phyloP scores from a whole-genome alignment of 2,113 vertebrate genomes.

The Apodemus speciosus region DNA sequence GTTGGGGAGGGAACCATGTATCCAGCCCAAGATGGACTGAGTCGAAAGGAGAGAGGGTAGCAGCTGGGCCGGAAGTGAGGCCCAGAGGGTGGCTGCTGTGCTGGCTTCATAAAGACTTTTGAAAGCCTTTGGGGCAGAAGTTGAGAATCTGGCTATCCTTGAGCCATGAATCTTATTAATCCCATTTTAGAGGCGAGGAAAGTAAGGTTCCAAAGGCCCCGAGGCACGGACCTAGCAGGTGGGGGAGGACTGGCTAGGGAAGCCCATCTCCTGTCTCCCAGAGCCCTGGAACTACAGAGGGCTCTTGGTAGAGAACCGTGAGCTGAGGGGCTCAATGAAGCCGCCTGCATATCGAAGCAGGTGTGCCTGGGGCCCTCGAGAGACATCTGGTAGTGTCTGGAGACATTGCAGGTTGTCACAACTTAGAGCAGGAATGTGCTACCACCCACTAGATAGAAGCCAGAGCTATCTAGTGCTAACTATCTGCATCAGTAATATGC shows the following conservation, averaged over 20 bases:
- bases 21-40: neutral
- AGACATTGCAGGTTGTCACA: neutral
- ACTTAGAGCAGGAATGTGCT: neutral
- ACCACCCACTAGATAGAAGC: neutral
- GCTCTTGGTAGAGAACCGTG: neutral
- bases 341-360: neutral
- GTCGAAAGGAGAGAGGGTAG: neutral
- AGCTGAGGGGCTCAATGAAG: neutral
- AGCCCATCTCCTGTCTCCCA: neutral
- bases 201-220: neutral
- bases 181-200: constrained; percentile 10
- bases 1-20: neutral
- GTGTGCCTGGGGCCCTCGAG: neutral
- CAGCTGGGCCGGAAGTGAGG: neutral
- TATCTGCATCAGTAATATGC: neutral
- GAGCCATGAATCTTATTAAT: neutral
- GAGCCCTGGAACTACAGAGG: neutral
- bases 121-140: neutral
- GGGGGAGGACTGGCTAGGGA: neutral
- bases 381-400: neutral
- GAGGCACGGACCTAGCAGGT: neutral
- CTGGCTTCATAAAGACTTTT: constrained; percentile 26
- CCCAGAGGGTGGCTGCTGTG: neutral
- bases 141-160: neutral
- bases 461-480: neutral